These are phyloP conservation scores for Asarcornis scutulata DNA, from an alignment of 2,113 vertebrate genomes.

Conservation along the genomic window DNA sequence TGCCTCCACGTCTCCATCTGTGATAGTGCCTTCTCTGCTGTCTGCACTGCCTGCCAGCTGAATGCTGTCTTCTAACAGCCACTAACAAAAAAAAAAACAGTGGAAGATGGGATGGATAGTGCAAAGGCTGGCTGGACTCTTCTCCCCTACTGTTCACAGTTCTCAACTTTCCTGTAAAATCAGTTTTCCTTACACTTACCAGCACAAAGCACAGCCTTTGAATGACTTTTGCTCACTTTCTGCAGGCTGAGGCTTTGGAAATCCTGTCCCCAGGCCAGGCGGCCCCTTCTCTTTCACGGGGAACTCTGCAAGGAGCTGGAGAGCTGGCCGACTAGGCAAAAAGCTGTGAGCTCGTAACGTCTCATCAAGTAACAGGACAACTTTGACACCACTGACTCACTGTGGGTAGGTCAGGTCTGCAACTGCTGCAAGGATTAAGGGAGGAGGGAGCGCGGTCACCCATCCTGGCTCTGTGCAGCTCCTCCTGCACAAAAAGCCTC, in stretches of 20 bases:
- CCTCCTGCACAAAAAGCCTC: background rate
- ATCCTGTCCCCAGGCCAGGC: background rate
- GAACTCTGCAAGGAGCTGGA: background rate
- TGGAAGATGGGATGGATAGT: background rate
- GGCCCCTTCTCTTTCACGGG: background rate
- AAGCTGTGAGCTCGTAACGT: background rate
- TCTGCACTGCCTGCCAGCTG: background rate
- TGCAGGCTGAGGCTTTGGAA: background rate
- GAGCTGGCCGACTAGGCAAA: background rate
- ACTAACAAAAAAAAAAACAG: background rate
- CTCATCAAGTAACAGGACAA: background rate
- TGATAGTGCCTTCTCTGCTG: background rate
- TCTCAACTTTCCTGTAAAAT: background rate
- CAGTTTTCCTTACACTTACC: background rate
- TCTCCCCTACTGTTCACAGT: background rate
- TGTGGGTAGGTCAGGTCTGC: background rate
- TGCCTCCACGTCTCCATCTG: background rate
- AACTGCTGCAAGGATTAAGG: background rate
- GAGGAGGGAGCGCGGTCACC: background rate
- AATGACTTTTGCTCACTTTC: background rate
- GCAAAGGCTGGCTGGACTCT: background rate
- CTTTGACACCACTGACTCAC: background rate
- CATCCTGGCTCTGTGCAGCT: accelerated
- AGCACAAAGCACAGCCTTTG: background rate
- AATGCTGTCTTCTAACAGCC: background rate